Evolutionary conservation across 1,140 invertebrate genomes (phyloP), one percentile per base, ranked within the genome.

Genomic region (Nixonia krombeini): DNA sequence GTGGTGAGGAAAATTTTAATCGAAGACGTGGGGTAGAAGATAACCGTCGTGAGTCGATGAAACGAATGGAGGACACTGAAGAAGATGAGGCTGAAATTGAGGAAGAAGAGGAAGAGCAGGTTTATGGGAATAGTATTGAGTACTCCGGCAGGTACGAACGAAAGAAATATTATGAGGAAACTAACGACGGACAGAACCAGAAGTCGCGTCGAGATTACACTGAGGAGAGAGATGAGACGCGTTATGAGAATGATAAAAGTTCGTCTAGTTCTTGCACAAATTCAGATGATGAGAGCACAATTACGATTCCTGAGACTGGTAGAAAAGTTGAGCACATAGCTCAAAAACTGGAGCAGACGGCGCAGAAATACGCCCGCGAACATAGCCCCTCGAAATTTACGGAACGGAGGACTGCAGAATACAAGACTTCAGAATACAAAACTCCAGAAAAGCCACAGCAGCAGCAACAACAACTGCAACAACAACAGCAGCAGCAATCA

Each of bases 251-350:
- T 29, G 74, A 79, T 4, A 83, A 85, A 33, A 80, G 71, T 38
- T 75, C 73, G 1, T 79, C 76, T 0, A 78, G 74, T 1, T 70
- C 76, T 0, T 75, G 74, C 1, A 80, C 75, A 0, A 83, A 81
- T 5, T 83, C 81, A 0, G 84, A 82, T n/a, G 84, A 84, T 28
- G 79, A 85, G 6, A 83, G 82, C 28, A 84, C 83, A 0, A 80
- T 85, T 4, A 83, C 80, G 0, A 79, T 83, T 4, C 82, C 83
- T 0, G 81, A 84, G 46, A 81, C 77, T 0, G 83, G 82, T 0
- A 68, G 84, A 2, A 86, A 86, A 29, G 84, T 86, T 1, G 84
- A 86, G 42, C 84, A 86, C 12, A 85, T 86, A 9, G 75, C 84
- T 0, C 84, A 86, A 47, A 85, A 86, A 47, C 49, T 86, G 5